Conservation (phyloP, 2,888 invertebrate genomes). For the Drosophila demipolita region DNA sequence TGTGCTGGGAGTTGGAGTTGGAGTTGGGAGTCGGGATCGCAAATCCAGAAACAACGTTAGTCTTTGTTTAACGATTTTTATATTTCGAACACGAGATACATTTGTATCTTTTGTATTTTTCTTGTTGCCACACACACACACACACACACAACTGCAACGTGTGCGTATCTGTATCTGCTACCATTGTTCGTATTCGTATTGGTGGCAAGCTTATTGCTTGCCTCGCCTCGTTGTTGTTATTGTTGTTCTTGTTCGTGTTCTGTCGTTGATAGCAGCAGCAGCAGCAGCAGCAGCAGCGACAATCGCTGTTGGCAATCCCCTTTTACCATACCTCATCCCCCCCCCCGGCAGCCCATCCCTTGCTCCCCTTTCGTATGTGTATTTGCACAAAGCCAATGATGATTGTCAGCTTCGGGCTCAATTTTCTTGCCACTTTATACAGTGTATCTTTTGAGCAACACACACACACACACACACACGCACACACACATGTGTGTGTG, state of each 20-base stretch:
- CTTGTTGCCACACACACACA: constrained; percentile 71
- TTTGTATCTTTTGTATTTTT: constrained; percentile 83
- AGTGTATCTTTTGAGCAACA: constrained; percentile 36
- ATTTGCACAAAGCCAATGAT: constrained; percentile 76
- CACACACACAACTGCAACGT: constrained; percentile 52
- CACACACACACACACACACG: constrained; percentile 4
- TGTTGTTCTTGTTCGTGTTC: constrained; percentile 63
- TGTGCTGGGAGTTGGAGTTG: constrained; percentile 59
- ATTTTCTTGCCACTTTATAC: constrained; percentile 64
- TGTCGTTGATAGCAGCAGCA: constrained; percentile 56
- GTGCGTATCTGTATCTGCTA: constrained; percentile 45
- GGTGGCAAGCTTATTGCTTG: constrained; percentile 62
- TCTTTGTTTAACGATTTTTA: constrained; percentile 82
- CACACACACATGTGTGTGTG: constrained; percentile 11
- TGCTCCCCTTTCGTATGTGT: constrained; percentile 13
- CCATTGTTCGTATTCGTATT: constrained; percentile 64
- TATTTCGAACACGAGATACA: constrained; percentile 82
- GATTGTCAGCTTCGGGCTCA: constrained; percentile 68
- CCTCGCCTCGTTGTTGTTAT: constrained; percentile 43
- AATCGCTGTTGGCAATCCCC: constrained; percentile 39
- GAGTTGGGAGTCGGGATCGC: constrained; percentile 64
- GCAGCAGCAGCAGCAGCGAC: constrained; percentile 29
- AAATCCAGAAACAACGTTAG: constrained; percentile 77
- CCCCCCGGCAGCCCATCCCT: neutral
- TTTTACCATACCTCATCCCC: constrained; percentile 9